These are phyloP conservation scores for Norana najaformis DNA, from an alignment of 2,888 invertebrate genomes.

Conservation along the genomic window DNA sequence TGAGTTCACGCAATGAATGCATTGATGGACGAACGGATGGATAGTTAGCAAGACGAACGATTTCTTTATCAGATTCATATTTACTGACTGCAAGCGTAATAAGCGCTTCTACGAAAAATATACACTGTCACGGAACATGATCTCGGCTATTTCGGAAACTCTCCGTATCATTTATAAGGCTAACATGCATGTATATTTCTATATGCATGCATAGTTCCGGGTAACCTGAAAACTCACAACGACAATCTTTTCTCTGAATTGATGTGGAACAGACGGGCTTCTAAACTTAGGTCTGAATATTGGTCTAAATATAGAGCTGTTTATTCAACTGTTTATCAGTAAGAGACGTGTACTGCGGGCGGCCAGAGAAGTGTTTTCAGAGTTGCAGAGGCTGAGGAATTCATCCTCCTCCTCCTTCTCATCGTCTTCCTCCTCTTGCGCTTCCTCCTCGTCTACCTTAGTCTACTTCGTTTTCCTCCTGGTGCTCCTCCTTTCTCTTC, in stretches of 20 bases:
- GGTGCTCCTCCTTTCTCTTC: too few species aligned
- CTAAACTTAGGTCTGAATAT: constrained; percentile 13
- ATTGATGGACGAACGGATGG: neutral
- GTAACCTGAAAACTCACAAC: neutral
- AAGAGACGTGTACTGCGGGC: neutral
- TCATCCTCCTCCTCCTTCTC: neutral
- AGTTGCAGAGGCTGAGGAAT: neutral
- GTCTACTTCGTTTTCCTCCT: too few species aligned
- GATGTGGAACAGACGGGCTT: neutral
- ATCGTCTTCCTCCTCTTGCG: neutral
- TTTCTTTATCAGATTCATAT: neutral
- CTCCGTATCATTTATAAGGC: neutral
- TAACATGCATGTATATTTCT: neutral
- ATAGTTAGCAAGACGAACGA: neutral
- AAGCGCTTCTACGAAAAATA: neutral
- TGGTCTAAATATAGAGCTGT: neutral
- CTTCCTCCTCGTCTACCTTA: neutral
- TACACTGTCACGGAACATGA: neutral
- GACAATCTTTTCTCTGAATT: neutral
- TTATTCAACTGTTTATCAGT: neutral
- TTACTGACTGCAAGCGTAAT: neutral
- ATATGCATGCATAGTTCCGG: neutral
- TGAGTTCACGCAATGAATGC: too few species aligned
- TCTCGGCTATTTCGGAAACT: neutral
- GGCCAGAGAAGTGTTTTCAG: neutral